Evolutionary conservation across 2,888 invertebrate species (phyloP).

Genomic region (Resseliella maxima): DNA sequence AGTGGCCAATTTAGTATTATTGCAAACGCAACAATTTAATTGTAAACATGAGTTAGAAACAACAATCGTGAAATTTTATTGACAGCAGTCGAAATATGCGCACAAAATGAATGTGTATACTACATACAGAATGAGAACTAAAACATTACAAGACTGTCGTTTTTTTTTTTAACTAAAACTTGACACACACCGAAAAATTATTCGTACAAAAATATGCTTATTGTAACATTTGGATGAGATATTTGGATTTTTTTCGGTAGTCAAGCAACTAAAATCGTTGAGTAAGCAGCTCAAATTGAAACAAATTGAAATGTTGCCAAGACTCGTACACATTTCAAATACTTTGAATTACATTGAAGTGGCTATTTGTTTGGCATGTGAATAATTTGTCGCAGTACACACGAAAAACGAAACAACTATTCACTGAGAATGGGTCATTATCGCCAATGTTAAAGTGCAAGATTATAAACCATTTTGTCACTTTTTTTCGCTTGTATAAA

Average conservation of each 20-base stretch:
- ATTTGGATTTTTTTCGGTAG: background rate
- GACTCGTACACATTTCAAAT: background rate
- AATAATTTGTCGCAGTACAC: background rate
- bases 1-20: background rate
- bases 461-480: background rate
- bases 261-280: background rate
- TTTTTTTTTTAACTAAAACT: background rate
- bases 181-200: background rate
- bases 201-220: background rate
- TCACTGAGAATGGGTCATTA: background rate
- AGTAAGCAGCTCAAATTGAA: background rate
- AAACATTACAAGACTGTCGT: too few relatives aligned
- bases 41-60: background rate
- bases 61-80: background rate
- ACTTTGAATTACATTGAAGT: background rate
- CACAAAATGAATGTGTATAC: too few relatives aligned
- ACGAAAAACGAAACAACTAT: background rate
- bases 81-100: too few relatives aligned
- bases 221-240: background rate
- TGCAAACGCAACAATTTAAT: background rate
- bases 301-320: conserved; percentile 21
- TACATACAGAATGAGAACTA: too few relatives aligned
- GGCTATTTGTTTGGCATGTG: background rate
- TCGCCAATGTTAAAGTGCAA: background rate
- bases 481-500: too few relatives aligned